Evolutionary conservation across 2,797 vertebrate species (phyloP).

Genomic region (Melanotaenia nigrans): DNA sequence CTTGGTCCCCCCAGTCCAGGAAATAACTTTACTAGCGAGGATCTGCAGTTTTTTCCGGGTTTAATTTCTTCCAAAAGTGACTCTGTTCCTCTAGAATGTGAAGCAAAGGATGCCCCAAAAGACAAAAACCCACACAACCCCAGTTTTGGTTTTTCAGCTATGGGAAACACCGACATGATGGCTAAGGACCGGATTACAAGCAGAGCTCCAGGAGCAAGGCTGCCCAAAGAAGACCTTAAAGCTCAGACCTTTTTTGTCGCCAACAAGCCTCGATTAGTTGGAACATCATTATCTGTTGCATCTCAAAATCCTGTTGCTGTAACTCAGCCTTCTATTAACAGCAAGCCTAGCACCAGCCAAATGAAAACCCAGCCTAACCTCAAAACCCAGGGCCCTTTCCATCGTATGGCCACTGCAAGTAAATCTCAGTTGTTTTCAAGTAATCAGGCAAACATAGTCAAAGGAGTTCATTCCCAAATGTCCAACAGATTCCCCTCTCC

Average conservation of each 20-base stretch:
- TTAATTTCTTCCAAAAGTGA: slow-evolving; percentile 78
- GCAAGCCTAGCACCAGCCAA: slow-evolving; percentile 62
- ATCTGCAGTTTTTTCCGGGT: slow-evolving; percentile 81
- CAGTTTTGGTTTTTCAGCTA: slow-evolving; percentile 59
- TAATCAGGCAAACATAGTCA: slow-evolving; percentile 63
- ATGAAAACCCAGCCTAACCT: slow-evolving; percentile 68
- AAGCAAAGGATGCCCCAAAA: slow-evolving; percentile 67
- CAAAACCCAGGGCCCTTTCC: slow-evolving; percentile 76
- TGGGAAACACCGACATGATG: slow-evolving; percentile 58
- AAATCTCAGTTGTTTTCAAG: slow-evolving; percentile 70
- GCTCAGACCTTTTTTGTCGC: slow-evolving; percentile 40
- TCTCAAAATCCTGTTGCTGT: slow-evolving; percentile 64
- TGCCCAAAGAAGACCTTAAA: slow-evolving; percentile 72
- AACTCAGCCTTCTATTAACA: slow-evolving; percentile 48
- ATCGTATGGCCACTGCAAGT: slow-evolving; percentile 67
- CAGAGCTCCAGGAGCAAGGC: slow-evolving; percentile 65
- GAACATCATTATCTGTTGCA: slow-evolving; percentile 30
- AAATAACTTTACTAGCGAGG: slow-evolving; percentile 80
- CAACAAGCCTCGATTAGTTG: slow-evolving; percentile 59
- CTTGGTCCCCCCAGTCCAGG: slow-evolving; percentile 84
- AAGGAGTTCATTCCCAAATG: slow-evolving; percentile 59
- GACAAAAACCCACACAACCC: slow-evolving; percentile 66
- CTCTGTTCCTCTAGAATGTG: slow-evolving; percentile 69
- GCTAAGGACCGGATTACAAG: slow-evolving; percentile 64
- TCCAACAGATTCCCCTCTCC: slow-evolving; percentile 71